Evolutionary conservation across 2,797 vertebrate species (phyloP), one percentile per base, ranked within the genome.

Genomic region (Euphonia xanthogaster): DNA sequence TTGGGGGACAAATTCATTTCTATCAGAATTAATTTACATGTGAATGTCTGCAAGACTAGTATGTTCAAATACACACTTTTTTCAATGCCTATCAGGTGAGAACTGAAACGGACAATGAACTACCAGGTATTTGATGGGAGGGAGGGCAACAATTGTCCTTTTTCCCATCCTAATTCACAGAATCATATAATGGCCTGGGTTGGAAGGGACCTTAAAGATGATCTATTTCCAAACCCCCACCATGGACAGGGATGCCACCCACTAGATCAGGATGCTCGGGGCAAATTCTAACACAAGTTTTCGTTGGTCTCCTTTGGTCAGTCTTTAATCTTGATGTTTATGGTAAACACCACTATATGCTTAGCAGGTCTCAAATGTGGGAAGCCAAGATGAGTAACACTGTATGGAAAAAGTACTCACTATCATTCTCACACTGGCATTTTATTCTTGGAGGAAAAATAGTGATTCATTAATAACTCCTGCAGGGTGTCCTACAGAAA

Each of bases 391-490:
- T 47, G 27, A 95, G 35, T 62, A 94, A 62, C 5, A 85, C 13
- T 7, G 4, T 48, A 53, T 7, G 35, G 70, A 74, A 92, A 75
- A 76, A 74, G 30, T 35, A 50, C 37, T 84, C 35, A 77, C 63
- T 80, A 62, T 22, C 16, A 60, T 53, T 79, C 44, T 73, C 6
- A 20, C 35, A 57, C 14, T 78, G 51, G 33, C 11, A 88, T 76
- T 81, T 21, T 55, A 87, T 72, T 90, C 28, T 66, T 84, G 58
- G 28, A 94, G 51, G 40, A 91, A 50, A 66, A 92, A 54, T 14
- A 83, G 65, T n/a, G 23, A 70, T 45, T 30, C 35, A 71, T 86
- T 75, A 90, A 9, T 61, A 94, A 83, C 22, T 86, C 37, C 63
- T 89, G 42, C 31, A 39, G 91, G 35, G 10, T 78, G 58, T 37